Evolutionary conservation across 2,888 invertebrate genomes (phyloP).

Genomic region (Phyllotreta striolata): DNA sequence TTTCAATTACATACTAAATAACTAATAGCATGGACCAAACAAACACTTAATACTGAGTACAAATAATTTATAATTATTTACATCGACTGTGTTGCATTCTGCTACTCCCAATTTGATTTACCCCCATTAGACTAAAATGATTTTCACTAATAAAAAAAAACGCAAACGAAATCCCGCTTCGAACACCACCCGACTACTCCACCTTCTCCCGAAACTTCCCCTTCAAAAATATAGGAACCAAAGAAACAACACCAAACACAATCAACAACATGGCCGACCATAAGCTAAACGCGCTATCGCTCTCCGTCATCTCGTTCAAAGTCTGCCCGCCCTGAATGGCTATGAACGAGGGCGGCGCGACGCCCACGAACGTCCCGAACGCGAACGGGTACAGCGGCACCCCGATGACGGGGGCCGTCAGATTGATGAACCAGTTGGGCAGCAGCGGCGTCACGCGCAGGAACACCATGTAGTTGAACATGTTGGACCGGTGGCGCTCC

Average conservation of each 20-base stretch:
- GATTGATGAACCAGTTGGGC: conserved; percentile 99
- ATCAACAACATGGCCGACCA: conserved; percentile 81
- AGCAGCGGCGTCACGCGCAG: conserved; percentile 95
- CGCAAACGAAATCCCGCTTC: too few species aligned
- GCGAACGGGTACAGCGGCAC: conserved; percentile 94
- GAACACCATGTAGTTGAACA: conserved; percentile 97
- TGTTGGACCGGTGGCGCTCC: conserved; percentile 82
- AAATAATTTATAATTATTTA: conserved; percentile 6
- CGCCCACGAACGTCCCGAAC: conserved; percentile 94
- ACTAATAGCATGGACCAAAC: conserved; percentile 2
- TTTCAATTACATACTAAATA: conserved; percentile 11
- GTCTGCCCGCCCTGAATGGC: conserved; percentile 98
- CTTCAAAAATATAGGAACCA: conserved; percentile 89
- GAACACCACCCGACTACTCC: conserved; percentile 63
- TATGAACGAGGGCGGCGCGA: conserved; percentile 96
- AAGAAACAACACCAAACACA: conserved; percentile 81
- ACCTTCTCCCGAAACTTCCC: conserved; percentile 80
- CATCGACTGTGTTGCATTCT: conserved; percentile 3
- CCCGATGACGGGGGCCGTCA: conserved; percentile 95
- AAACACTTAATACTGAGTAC: conserved; percentile 9
- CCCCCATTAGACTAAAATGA: background rate
- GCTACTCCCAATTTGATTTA: background rate
- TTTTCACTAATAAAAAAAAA: background rate
- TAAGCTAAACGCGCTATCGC: conserved; percentile 88
- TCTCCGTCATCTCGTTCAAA: conserved; percentile 89